Percentiles rank a stretch among this genome's conserved stretches.
These are phyloP conservation scores for Drosophila santomea DNA, from an alignment of 1,140 invertebrate genomes.

Conservation along the genomic window DNA sequence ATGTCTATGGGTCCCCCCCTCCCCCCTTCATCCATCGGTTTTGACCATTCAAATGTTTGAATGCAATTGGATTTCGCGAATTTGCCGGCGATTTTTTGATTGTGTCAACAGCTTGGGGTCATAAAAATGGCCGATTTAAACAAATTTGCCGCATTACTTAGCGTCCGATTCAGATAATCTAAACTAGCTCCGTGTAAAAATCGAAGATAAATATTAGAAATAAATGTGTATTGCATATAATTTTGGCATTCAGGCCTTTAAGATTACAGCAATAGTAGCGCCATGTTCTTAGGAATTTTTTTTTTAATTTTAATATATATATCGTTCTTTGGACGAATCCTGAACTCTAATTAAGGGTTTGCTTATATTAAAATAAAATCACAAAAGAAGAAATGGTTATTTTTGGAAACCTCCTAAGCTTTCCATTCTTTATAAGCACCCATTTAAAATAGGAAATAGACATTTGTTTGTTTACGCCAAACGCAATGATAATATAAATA, in stretches of 20 bases:
- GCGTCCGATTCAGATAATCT: conserved; percentile 40
- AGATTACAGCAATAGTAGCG: neutral
- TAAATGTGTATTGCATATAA: neutral
- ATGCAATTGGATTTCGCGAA: conserved; percentile 54
- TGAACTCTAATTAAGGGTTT: conserved; percentile 1
- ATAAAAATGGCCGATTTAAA: conserved; percentile 64
- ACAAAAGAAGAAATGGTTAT: conserved; percentile 1
- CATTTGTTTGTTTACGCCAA: conserved; percentile 23
- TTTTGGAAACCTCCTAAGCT: neutral
- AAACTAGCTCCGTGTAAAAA: neutral
- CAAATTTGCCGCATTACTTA: conserved; percentile 75
- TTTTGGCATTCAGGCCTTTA: neutral
- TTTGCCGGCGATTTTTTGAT: conserved; percentile 67
- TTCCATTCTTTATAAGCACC: conserved; percentile 7
- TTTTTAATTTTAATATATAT: too few species aligned
- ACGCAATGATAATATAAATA: conserved; percentile 10
- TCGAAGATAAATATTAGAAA: conserved; percentile 15
- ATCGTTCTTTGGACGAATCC: neutral
- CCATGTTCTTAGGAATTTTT: too few species aligned
- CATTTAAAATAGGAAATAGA: conserved; percentile 3
- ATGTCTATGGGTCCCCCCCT: neutral
- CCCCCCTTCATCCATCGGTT: too few species aligned
- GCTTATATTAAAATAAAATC: neutral
- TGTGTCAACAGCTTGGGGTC: conserved; percentile 64
- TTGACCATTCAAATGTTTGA: conserved; percentile 57